Evolutionary conservation across 1,140 invertebrate species (phyloP), one percentile per base, ranked within the genome.

Genomic region (Adoxophyes honmai): DNA sequence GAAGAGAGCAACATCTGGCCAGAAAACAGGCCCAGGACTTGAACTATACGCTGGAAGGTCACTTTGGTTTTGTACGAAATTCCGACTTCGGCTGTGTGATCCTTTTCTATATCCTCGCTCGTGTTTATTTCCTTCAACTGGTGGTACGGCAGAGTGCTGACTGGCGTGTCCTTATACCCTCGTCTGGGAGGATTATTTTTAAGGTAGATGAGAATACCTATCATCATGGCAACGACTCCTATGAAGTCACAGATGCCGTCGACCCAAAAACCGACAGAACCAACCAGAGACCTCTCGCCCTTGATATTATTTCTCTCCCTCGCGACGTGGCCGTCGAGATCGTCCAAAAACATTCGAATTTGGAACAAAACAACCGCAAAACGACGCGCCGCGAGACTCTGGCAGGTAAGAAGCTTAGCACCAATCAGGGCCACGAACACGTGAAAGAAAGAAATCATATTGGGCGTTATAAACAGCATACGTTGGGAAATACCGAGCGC

Each of bases 271-370:
- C 94, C 94, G 1, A 91, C 66, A 0, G 91, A 93, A 0, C 94
- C 94, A 2, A 95, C 91, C 73, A 94, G 94, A 0, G 93, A 94
- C 34, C 91, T 88, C 75, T 95, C 94, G 0, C 94, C 94, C 36
- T 91, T 89, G 2, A 95, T 92, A 73, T 94, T 90, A 67, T 92
- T 93, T 37, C 91, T 90, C 13, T 91, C 91, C 55, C 95, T 90
- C 0, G 94, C 94, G 5, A 96, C 93, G 69, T 94, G 93, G 0
- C 95, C 95, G 72, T 96, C 95, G 51, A 96, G 71, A 71, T 95
- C 94, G 69, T 96, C 95, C 16, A 96, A 66, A 80, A 95, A 95
- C 57, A 94, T 94, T 55, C 95, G 86, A 5, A 95, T 76, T 85
- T 95, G 93, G 74, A 95, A 96, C 4, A 96, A 70, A 4, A 95